Percentiles rank a stretch among this genome's conserved stretches.
Conservation (phyloP, 1,140 invertebrate genomes). For the Diachasma alloeum region DNA sequence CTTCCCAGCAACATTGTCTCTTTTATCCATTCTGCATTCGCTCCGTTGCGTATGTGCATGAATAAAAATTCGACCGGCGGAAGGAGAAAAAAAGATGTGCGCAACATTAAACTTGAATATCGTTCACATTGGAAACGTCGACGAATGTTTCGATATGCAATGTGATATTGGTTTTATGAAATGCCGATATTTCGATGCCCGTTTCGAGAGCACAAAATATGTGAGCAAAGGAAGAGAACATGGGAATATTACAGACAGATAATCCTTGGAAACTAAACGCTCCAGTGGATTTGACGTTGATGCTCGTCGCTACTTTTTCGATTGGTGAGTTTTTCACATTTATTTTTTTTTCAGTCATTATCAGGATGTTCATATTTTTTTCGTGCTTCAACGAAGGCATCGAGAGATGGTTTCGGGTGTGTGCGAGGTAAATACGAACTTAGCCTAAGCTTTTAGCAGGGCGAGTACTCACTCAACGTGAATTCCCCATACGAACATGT, state of each 20-base stretch:
- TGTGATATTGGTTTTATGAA: constrained; percentile 1
- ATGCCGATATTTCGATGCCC: not conserved
- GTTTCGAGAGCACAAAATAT: not conserved
- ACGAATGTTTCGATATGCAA: not conserved
- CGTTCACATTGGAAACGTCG: not conserved
- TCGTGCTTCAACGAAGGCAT: constrained; percentile 24
- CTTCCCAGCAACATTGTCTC: not conserved
- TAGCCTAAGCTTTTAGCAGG: constrained; percentile 58
- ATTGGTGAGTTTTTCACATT: not conserved
- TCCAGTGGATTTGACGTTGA: not conserved
- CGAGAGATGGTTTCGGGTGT: constrained; percentile 47
- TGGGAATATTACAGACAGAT: not conserved
- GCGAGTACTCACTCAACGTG: constrained; percentile 57
- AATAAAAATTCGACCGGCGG: not conserved
- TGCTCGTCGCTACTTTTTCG: not conserved
- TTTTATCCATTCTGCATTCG: not conserved
- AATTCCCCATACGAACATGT: constrained; percentile 33
- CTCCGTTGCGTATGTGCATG: not conserved
- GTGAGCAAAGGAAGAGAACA: not conserved
- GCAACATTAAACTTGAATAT: not conserved
- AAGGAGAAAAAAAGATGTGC: not conserved
- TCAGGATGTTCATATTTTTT: constrained; percentile 2
- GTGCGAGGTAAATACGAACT: constrained; percentile 60
- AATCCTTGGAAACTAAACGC: not conserved
- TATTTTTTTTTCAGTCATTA: not conserved